Evolutionary conservation across 92 coral and sea anemone species (phyloP).

Genomic region (Pocillopora grandis): DNA sequence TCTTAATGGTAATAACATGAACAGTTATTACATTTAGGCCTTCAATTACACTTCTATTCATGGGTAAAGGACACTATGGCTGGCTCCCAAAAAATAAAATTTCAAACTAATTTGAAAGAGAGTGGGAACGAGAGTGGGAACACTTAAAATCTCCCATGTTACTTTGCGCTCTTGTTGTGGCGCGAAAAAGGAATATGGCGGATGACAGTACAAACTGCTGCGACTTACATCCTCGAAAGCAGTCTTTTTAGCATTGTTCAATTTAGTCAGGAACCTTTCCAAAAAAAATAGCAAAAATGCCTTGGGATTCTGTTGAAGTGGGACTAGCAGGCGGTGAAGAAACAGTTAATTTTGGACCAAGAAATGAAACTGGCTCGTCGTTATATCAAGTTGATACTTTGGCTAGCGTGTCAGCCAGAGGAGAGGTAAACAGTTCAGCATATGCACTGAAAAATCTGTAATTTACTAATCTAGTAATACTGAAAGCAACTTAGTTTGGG

Average conservation of each 20-base stretch:
- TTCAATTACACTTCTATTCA: no score
- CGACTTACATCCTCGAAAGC: not conserved
- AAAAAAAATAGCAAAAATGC: constrained; percentile 42
- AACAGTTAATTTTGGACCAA: constrained; percentile 84
- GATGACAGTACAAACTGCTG: not conserved
- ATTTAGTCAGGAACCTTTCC: not conserved
- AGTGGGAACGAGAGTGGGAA: no score
- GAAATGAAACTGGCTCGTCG: constrained; percentile 82
- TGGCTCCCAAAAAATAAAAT: no score
- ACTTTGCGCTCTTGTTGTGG: not conserved
- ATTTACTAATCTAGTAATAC: no score
- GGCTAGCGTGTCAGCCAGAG: constrained; percentile 82
- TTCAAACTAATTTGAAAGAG: no score
- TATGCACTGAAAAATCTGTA: no score
- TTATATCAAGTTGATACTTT: constrained; percentile 88
- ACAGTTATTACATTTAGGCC: no score
- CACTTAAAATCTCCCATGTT: not conserved
- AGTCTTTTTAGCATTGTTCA: not conserved
- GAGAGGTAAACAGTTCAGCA: constrained; percentile 45
- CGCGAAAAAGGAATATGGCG: constrained; percentile 19
- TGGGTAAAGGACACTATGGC: no score
- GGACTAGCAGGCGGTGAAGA: constrained; percentile 94
- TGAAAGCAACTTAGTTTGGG: no score
- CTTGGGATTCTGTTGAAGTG: constrained; percentile 93
- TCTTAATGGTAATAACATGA: no score